phyloP scores from a whole-genome alignment of 1,140 invertebrate genomes.

The Varroa destructor region DNA sequence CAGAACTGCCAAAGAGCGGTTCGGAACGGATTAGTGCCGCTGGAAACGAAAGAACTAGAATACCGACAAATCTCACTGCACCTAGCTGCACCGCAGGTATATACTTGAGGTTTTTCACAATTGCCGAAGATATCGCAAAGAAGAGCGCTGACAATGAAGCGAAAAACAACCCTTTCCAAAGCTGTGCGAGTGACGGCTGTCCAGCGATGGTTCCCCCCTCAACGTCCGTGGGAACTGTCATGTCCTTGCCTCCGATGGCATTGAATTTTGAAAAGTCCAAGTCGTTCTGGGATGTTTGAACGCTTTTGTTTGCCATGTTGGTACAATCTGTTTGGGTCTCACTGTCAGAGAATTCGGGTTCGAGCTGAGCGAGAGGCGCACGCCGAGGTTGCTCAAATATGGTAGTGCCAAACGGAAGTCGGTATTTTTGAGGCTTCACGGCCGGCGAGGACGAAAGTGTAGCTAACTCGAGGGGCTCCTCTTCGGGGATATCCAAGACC shows the following conservation, averaged over 20 bases:
- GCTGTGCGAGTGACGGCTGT: conserved; percentile 8
- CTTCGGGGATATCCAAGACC: conserved; percentile 2
- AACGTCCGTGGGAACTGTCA: not conserved
- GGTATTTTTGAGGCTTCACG: not conserved
- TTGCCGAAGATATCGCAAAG: conserved; percentile 73
- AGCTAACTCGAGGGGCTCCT: conserved; percentile 18
- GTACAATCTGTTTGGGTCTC: conserved; percentile 8
- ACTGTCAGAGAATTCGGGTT: not conserved
- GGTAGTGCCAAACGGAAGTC: not conserved
- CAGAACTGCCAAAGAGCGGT: conserved; percentile 36
- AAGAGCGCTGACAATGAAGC: conserved; percentile 55
- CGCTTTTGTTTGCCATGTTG: not conserved
- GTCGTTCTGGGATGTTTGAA: not conserved
- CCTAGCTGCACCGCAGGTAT: conserved; percentile 70
- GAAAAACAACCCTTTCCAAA: conserved; percentile 36
- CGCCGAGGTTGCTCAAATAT: not conserved
- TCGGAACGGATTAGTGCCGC: conserved; percentile 10
- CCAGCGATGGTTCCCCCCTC: not conserved
- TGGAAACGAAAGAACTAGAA: conserved; percentile 38
- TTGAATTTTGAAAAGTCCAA: not conserved
- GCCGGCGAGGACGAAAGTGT: conserved; percentile 11
- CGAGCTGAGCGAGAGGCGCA: not conserved
- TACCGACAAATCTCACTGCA: conserved; percentile 63
- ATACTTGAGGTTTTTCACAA: conserved; percentile 56
- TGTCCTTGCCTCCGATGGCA: not conserved